Conservation (phyloP, 2,888 invertebrate genomes). For the Pseudoips prasinana region DNA sequence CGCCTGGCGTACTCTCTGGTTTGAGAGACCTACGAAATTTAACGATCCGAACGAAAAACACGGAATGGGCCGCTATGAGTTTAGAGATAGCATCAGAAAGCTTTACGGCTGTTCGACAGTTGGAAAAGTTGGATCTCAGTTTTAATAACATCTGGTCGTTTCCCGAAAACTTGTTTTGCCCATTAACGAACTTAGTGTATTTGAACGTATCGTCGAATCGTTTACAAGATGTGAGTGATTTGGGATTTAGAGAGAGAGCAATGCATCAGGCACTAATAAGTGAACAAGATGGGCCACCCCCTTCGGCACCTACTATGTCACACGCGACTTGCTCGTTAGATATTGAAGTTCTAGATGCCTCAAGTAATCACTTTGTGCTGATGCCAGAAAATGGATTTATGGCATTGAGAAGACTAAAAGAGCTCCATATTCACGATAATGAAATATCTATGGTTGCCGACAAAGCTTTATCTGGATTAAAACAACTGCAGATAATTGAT, state of each 20-base stretch:
- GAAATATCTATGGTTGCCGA: constrained; percentile 94
- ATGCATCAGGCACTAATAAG: constrained; percentile 85
- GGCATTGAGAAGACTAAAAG: constrained; percentile 88
- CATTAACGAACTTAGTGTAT: constrained; percentile 88
- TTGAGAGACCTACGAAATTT: constrained; percentile 91
- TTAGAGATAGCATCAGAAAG: constrained; percentile 91
- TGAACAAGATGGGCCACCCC: constrained; percentile 76
- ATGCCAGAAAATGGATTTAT: constrained; percentile 92
- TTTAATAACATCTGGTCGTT: constrained; percentile 95
- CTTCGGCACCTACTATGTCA: constrained; percentile 64
- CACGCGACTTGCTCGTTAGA: constrained; percentile 87
- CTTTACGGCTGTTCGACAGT: constrained; percentile 88
- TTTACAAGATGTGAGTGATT: constrained; percentile 92
- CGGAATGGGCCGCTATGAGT: constrained; percentile 91
- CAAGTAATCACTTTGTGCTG: constrained; percentile 91
- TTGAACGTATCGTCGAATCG: constrained; percentile 94
- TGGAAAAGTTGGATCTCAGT: constrained; percentile 92
- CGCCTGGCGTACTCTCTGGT: constrained; percentile 89
- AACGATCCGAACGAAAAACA: constrained; percentile 92
- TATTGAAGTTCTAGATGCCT: constrained; percentile 91
- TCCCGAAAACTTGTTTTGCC: constrained; percentile 92
- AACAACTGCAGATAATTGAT: constrained; percentile 92
- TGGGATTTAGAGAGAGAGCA: constrained; percentile 90
- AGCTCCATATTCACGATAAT: constrained; percentile 92
- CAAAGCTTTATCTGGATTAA: constrained; percentile 90